A percentile compares a stretch with the other conserved stretches of the same genome.
These are phyloP conservation scores for Atta cephalotes DNA, from an alignment of 1,140 invertebrate genomes.

Conservation along the genomic window DNA sequence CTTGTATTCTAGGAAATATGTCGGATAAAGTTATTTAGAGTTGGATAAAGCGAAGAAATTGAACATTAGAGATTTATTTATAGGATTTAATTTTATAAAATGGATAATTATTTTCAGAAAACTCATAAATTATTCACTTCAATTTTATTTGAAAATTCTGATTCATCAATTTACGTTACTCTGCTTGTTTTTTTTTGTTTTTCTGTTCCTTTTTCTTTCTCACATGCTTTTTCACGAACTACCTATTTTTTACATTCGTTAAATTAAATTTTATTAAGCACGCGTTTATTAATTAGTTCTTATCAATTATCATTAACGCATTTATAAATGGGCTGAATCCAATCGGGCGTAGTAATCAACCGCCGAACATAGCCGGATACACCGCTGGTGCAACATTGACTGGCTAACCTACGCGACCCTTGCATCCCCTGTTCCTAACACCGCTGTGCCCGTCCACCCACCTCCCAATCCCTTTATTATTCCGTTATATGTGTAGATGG, in stretches of 20 bases:
- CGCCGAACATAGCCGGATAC: slow-evolving; percentile 47
- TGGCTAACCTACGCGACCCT: slow-evolving; percentile 34
- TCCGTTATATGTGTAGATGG: slow-evolving; percentile 83
- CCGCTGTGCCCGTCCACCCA: slow-evolving; percentile 2
- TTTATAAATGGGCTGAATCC: slow-evolving; percentile 27
- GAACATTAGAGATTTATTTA: neutral
- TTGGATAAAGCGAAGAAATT: too few species aligned
- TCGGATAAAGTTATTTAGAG: too few species aligned
- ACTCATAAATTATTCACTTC: neutral
- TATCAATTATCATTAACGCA: neutral
- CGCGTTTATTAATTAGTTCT: neutral
- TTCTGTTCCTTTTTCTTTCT: neutral
- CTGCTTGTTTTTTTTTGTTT: neutral
- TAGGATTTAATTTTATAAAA: slow-evolving; percentile 1
- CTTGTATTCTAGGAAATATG: too few species aligned
- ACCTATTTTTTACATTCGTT: neutral
- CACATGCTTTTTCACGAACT: neutral
- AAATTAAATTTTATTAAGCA: neutral
- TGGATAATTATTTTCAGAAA: neutral
- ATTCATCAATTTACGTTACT: neutral
- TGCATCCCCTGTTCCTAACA: slow-evolving; percentile 22
- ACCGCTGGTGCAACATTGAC: slow-evolving; percentile 63
- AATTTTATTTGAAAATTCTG: neutral
- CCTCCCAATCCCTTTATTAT: slow-evolving; percentile 77
- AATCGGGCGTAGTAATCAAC: slow-evolving; percentile 49